Evolutionary conservation across 2,113 vertebrate genomes (phyloP).

Genomic region (Xiphophorus maculatus): DNA sequence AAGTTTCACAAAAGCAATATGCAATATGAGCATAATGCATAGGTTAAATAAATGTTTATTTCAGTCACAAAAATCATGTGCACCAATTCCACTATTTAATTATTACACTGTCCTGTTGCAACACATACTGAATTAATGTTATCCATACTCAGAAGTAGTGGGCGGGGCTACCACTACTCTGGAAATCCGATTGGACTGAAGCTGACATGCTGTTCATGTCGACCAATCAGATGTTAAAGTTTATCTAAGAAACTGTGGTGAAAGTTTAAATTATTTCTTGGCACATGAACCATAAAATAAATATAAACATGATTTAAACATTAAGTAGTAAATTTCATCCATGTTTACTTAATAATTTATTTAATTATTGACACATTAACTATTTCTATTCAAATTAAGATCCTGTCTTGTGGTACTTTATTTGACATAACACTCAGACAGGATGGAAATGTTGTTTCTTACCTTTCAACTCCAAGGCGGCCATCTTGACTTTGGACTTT

Average conservation of each 20-base stretch:
- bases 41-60: not conserved
- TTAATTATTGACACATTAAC: no score
- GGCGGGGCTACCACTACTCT: not conserved
- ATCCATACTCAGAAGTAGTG: not conserved
- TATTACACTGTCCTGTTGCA: not conserved
- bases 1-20: no score
- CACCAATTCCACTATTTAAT: not conserved
- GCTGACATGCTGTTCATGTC: no score
- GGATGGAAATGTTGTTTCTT: conserved; percentile 3
- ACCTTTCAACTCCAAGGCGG: conserved; percentile 81
- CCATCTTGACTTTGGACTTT: conserved; percentile 67
- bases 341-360: no score
- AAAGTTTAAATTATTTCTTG: no score
- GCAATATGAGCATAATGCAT: not conserved
- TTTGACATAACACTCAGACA: not conserved
- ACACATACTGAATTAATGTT: not conserved
- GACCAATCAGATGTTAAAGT: no score
- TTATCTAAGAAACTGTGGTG: no score
- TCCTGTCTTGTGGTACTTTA: not conserved
- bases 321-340: no score
- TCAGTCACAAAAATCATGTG: not conserved
- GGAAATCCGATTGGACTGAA: no score
- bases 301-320: no score
- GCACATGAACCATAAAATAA: no score
- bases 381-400: not conserved